These are phyloP conservation scores for Camelus bactrianus DNA, from an alignment of 2,113 vertebrate genomes.

Conservation along the genomic window DNA sequence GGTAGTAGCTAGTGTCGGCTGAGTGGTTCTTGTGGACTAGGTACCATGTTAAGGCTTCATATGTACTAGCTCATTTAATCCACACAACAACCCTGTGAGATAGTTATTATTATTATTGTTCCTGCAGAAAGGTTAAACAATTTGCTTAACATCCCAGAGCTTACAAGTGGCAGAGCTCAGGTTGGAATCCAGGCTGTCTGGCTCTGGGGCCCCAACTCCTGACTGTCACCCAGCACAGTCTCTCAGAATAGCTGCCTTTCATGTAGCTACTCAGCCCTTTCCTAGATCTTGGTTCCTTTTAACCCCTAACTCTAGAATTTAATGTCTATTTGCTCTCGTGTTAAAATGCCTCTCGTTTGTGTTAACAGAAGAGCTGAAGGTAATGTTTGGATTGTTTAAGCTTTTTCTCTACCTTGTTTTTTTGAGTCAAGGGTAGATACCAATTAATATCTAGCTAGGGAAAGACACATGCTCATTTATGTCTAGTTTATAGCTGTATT, in stretches of 20 bases:
- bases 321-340: background rate
- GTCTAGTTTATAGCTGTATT: background rate
- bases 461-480: background rate
- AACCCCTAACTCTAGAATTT: background rate
- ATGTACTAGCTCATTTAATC: background rate
- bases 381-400: background rate
- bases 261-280: background rate
- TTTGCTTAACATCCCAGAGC: background rate
- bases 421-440: slow-evolving; percentile 1
- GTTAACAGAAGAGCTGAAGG: background rate
- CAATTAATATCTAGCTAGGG: background rate
- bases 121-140: background rate
- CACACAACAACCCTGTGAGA: background rate
- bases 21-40: background rate
- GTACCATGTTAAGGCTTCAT: background rate
- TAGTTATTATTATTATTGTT: background rate
- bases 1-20: background rate
- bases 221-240: background rate
- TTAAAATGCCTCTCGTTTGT: background rate
- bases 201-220: background rate
- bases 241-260: background rate
- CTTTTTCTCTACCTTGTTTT: background rate
- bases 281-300: background rate
- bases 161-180: background rate
- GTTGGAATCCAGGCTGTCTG: background rate